Percentiles rank a stretch among this genome's conserved stretches.
These are phyloP conservation scores for Cephus pygmeus DNA, from an alignment of 2,888 invertebrate species.

Conservation along the genomic window DNA sequence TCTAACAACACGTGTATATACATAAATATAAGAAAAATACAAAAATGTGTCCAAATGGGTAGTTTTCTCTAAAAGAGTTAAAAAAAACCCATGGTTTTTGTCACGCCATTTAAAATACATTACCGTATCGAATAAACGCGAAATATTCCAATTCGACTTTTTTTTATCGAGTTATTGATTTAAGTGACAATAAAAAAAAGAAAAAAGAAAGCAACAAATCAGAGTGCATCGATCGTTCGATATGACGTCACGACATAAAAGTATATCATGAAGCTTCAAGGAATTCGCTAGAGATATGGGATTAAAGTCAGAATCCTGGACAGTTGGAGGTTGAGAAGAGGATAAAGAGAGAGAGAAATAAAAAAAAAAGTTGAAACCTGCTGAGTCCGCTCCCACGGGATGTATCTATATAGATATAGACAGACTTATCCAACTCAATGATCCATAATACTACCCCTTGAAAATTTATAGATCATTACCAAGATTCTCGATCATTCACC, in stretches of 20 bases:
- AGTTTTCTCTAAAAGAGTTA: no score
- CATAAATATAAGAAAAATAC: no score
- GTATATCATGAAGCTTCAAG: neutral
- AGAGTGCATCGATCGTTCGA: neutral
- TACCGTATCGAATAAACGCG: neutral
- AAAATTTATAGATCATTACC: neutral
- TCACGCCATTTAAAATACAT: neutral
- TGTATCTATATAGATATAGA: neutral
- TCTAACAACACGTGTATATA: no score
- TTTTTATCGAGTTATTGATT: neutral
- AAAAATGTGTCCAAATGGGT: no score
- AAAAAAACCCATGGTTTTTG: no score
- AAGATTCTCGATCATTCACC: neutral
- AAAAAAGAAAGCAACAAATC: neutral
- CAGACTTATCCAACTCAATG: no score
- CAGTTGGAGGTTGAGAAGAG: neutral
- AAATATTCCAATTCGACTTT: neutral
- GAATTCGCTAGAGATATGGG: neutral
- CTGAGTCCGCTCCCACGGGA: constrained; percentile 21
- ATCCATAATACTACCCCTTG: neutral
- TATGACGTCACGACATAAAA: neutral
- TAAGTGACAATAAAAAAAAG: neutral
- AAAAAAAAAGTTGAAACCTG: constrained; percentile 12
- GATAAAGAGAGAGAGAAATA: neutral
- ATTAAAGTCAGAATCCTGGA: neutral